Evolutionary conservation across 2,797 vertebrate genomes (phyloP).

Genomic region (Oreonectes daqikongensis): DNA sequence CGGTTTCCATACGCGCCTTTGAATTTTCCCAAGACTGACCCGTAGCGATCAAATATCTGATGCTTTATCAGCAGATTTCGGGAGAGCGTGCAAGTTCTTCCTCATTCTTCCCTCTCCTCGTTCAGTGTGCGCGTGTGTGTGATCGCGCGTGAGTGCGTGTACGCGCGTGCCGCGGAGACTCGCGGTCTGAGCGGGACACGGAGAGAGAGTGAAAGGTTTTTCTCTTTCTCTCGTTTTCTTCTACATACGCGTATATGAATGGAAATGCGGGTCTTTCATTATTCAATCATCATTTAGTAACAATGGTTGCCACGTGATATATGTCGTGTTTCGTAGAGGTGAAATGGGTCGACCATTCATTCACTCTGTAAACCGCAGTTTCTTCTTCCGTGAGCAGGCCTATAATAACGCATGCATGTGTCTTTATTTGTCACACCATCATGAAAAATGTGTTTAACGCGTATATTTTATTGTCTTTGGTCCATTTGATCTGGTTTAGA

Average conservation of each 20-base stretch:
- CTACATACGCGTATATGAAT: background rate
- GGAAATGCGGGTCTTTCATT: background rate
- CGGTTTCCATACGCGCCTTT: slow-evolving; percentile 74
- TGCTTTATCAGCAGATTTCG: slow-evolving; percentile 77
- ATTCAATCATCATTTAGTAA: slow-evolving; percentile 15
- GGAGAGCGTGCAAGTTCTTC: slow-evolving; percentile 75
- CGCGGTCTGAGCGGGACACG: slow-evolving; percentile 23
- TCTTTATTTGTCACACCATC: background rate
- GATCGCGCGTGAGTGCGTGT: slow-evolving; percentile 3
- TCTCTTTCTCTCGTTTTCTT: background rate
- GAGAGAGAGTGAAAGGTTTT: slow-evolving; percentile 2
- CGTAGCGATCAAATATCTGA: slow-evolving; percentile 71
- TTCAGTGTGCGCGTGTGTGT: slow-evolving; percentile 32
- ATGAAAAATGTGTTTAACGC: background rate
- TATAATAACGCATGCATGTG: background rate
- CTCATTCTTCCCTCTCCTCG: slow-evolving; percentile 75
- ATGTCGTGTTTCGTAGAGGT: slow-evolving; percentile 14
- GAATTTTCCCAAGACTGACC: slow-evolving; percentile 61
- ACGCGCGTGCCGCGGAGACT: slow-evolving; percentile 35
- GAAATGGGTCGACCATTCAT: slow-evolving; percentile 1
- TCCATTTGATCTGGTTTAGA: too few relatives aligned
- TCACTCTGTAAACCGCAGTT: background rate
- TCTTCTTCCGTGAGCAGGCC: background rate
- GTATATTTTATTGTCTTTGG: too few relatives aligned
- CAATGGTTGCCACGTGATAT: slow-evolving; percentile 7